Percentiles rank a stretch among this genome's conserved stretches.
Conservation (phyloP, 2,888 invertebrate species). For the Phengaris arion region DNA sequence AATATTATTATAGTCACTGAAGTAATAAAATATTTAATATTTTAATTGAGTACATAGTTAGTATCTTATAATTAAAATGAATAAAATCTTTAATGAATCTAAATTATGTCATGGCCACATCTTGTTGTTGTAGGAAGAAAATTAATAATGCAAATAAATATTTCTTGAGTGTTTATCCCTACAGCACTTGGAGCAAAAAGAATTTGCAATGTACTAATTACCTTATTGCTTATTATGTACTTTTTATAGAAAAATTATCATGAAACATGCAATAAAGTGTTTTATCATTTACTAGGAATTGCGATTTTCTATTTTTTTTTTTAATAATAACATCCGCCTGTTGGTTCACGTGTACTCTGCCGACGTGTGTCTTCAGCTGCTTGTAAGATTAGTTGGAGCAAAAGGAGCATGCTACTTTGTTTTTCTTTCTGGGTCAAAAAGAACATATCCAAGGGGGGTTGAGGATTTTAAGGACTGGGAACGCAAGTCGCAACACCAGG, state of each 20-base stretch:
- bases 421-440: too few relatives aligned
- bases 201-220: conserved; percentile 9
- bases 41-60: too few relatives aligned
- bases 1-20: too few relatives aligned
- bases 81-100: background rate
- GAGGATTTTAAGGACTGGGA: too few relatives aligned
- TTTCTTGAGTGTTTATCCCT: background rate
- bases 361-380: too few relatives aligned
- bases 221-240: background rate
- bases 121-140: background rate
- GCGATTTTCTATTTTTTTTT: background rate
- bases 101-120: background rate
- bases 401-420: too few relatives aligned
- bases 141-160: background rate
- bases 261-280: background rate
- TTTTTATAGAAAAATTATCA: conserved; percentile 4
- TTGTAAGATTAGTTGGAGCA: too few relatives aligned
- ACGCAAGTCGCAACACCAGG: too few relatives aligned
- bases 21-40: too few relatives aligned
- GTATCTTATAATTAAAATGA: too few relatives aligned
- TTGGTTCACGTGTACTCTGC: background rate
- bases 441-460: too few relatives aligned
- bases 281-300: background rate
- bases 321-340: background rate
- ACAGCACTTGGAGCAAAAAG: background rate